phyloP scores from a whole-genome alignment of 1,140 invertebrate species.

The Sitobion miscanthi region DNA sequence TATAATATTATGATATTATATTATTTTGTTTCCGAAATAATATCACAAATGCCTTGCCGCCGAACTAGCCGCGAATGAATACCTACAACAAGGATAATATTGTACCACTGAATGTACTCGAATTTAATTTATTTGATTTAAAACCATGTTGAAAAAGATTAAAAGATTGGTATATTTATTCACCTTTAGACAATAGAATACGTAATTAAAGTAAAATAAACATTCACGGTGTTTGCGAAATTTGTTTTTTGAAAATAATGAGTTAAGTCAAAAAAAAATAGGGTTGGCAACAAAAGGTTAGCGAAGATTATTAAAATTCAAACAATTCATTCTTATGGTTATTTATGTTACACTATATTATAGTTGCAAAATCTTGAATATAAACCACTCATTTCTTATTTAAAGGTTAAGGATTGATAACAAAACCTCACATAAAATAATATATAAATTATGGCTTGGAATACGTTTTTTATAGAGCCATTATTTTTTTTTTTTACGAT shows the following conservation, averaged over 20 bases:
- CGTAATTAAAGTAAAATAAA: background rate
- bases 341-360: background rate
- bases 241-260: background rate
- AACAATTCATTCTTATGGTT: background rate
- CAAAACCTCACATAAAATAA: slow-evolving; percentile 3
- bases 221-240: background rate
- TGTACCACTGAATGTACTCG: background rate
- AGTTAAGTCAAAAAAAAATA: background rate
- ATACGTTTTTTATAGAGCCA: background rate
- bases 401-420: slow-evolving; percentile 1
- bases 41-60: background rate
- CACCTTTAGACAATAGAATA: background rate
- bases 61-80: background rate
- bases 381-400: slow-evolving; percentile 1
- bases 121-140: background rate
- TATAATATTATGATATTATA: background rate
- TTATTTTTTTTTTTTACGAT: background rate
- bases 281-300: background rate
- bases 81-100: background rate
- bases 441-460: background rate
- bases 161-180: background rate
- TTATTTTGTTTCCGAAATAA: background rate
- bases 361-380: background rate
- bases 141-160: background rate
- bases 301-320: slow-evolving; percentile 15